Conservation (phyloP, 2,888 invertebrate species). For the Cheilosia vulpina region DNA sequence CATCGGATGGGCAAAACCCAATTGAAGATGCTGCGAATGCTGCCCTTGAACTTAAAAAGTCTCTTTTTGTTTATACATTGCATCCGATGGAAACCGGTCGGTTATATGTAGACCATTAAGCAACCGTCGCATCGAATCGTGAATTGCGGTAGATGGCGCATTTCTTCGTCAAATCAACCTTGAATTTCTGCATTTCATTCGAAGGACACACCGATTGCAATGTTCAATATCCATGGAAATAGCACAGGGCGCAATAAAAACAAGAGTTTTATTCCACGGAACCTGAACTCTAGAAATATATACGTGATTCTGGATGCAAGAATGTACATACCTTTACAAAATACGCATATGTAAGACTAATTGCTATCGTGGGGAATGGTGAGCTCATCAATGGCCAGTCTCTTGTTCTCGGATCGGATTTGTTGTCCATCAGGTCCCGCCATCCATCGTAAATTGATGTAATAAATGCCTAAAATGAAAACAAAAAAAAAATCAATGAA, state of each 20-base stretch:
- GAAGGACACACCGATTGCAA: conserved; percentile 15
- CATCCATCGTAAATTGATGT: conserved; percentile 83
- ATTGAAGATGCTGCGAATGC: conserved; percentile 3
- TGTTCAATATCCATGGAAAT: conserved; percentile 30
- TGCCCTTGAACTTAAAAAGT: conserved; percentile 57
- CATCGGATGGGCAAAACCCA: conserved; percentile 6
- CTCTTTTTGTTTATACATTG: neutral
- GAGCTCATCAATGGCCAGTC: conserved; percentile 92
- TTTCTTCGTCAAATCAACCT: neutral
- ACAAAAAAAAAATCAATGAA: conserved; percentile 53
- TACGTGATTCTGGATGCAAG: neutral
- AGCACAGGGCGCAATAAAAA: conserved; percentile 28
- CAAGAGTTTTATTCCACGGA: conserved; percentile 14
- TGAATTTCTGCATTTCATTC: conserved; percentile 39
- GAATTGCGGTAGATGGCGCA: too few relatives aligned
- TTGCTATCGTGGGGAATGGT: conserved; percentile 90
- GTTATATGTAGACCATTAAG: conserved; percentile 34
- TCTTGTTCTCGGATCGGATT: conserved; percentile 92
- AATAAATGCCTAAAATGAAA: conserved; percentile 80
- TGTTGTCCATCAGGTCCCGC: conserved; percentile 91
- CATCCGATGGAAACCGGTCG: conserved; percentile 47
- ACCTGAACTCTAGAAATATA: neutral
- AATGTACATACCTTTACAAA: conserved; percentile 86
- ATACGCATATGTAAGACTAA: conserved; percentile 90
- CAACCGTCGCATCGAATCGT: neutral